These are phyloP conservation scores for Tipula unca DNA, from an alignment of 2,888 invertebrate species.

Conservation along the genomic window DNA sequence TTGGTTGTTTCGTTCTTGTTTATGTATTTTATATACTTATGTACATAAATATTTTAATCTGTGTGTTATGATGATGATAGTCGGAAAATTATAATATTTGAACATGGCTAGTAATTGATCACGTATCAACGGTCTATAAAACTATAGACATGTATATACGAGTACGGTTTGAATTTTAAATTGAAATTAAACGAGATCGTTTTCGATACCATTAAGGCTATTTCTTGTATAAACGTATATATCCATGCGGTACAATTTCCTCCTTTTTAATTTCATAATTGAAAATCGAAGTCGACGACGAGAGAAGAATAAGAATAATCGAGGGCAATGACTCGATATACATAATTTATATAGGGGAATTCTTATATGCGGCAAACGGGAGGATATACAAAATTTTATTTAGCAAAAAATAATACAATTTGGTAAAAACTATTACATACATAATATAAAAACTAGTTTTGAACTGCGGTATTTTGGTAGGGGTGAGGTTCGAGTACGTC, in stretches of 20 bases:
- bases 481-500: not conserved
- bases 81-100: constrained; percentile 2
- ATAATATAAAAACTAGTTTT: not conserved
- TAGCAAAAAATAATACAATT: too few relatives aligned
- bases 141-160: not conserved
- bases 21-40: not conserved
- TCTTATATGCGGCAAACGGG: not conserved
- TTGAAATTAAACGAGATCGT: not conserved
- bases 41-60: not conserved
- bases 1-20: not conserved
- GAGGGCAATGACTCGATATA: not conserved
- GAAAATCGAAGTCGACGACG: not conserved
- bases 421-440: not conserved
- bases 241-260: not conserved
- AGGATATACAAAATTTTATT: not conserved
- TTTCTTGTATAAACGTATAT: not conserved
- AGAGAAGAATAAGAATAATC: not conserved
- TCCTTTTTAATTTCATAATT: not conserved
- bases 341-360: not conserved
- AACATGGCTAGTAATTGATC: not conserved
- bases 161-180: not conserved
- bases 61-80: not conserved
- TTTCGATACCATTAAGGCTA: not conserved
- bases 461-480: not conserved
- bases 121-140: not conserved